Evolutionary conservation across 2,888 invertebrate species (phyloP), one percentile per base, ranked within the genome.

Genomic region (Drosophila gaucha): DNA sequence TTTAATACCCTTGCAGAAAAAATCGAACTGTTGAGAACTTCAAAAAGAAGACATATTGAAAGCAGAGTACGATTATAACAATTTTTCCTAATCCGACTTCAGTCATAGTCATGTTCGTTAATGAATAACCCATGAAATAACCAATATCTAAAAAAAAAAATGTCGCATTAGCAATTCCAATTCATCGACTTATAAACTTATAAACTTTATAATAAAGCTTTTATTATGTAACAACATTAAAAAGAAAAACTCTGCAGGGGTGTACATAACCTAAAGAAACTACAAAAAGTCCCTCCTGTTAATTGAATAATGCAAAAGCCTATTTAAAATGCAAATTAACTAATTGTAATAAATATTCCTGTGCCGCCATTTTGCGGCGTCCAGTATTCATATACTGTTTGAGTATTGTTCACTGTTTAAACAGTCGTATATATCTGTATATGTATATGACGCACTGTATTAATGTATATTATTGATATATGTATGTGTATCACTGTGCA

Each of bases 401-500:
- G 55, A 60, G 47, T 24, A 60, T 39, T 63, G 49, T 79, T 86
- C 69, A 44, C 76, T 86, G 79, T 83, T 68, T 79, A 59, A 83
- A 60, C 44, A 24, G 57, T 71, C 60, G 47, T 62, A 44, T 52
- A 10, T 14, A 52, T 35, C n/a, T 49, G 46, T 39, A 39, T 55
- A 51, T 31, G 6, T 39, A 64, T 58, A 46, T 58, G 69, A 54
- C 52, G 39, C 46, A 55, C 22, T 76, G 67, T 74, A 72, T 68
- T 73, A 63, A 66, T 72, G 52, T 72, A 72, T 59, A 65, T 78
- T 66, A 85, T 82, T 88, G 73, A 69, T 86, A 84, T 59, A 69
- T 83, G 6, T 33, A 28, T 10, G 14, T 84, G 66, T 74, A 86
- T 75, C 28, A 62, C 55, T 62, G 64, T 77, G 77, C 74, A 54